Percentiles rank a stretch among this genome's conserved stretches.
These are phyloP conservation scores for Lamprotornis superbus DNA, from an alignment of 2,113 vertebrate species.

Conservation along the genomic window DNA sequence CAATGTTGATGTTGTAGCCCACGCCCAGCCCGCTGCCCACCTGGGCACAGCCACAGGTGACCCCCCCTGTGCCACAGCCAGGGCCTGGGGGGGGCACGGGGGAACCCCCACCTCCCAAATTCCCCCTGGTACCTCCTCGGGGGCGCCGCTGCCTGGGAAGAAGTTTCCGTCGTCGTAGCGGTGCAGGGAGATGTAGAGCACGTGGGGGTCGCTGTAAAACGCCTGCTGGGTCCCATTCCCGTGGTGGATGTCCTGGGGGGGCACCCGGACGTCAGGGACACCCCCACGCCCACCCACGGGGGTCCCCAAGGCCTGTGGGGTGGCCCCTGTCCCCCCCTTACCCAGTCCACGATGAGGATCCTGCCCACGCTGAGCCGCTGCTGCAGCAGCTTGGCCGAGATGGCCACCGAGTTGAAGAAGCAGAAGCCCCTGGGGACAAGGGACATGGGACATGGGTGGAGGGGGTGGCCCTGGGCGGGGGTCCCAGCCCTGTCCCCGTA, in stretches of 20 bases:
- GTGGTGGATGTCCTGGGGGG: conserved; percentile 84
- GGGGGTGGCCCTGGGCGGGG: background rate
- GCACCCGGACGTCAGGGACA: background rate
- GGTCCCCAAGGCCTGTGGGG: fast-evolving
- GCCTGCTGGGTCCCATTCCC: conserved; percentile 88
- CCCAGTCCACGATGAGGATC: conserved; percentile 97
- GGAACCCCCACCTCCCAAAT: fast-evolving
- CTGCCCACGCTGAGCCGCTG: conserved; percentile 91
- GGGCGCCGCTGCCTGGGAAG: conserved; percentile 85
- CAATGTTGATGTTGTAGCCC: conserved; percentile 87
- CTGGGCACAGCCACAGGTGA: conserved; percentile 39
- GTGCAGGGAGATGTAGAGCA: conserved; percentile 86
- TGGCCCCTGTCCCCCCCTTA: conserved; percentile 44
- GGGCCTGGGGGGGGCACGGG: background rate
- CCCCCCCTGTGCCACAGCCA: background rate
- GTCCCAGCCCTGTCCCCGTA: background rate
- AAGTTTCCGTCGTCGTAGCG: conserved; percentile 90
- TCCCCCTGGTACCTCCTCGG: conserved; percentile 76
- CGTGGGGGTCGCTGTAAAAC: conserved; percentile 83
- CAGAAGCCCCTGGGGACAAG: conserved; percentile 88
- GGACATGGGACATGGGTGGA: background rate
- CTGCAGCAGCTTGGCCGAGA: conserved; percentile 91
- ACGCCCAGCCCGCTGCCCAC: conserved; percentile 82
- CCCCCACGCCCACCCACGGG: fast-evolving
- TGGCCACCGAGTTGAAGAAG: conserved; percentile 96